phyloP scores from a whole-genome alignment of 2,113 vertebrate genomes.

The Toxotes chatareus region DNA sequence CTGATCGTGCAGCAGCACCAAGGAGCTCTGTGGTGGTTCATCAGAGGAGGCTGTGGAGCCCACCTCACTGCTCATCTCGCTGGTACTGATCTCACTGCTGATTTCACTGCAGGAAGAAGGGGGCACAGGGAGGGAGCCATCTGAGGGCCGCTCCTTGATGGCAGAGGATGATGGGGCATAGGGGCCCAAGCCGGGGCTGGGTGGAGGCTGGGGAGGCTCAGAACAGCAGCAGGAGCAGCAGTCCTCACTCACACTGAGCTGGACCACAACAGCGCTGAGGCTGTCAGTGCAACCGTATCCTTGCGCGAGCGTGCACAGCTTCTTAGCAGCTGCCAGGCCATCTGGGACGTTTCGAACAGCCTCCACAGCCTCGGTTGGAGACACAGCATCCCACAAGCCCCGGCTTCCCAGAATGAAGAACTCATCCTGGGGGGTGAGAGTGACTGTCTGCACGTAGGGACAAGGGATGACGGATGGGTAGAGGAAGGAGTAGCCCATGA shows the following conservation, averaged over 20 bases:
- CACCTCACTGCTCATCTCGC: constrained; percentile 99
- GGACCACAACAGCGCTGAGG: constrained; percentile 95
- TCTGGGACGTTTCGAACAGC: constrained; percentile 93
- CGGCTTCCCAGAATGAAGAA: constrained; percentile 98
- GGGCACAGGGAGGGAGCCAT: constrained; percentile 83
- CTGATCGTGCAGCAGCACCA: constrained; percentile 79
- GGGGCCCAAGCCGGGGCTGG: constrained; percentile 85
- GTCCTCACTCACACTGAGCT: constrained; percentile 95
- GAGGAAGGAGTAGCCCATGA: constrained; percentile 98
- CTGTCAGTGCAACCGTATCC: constrained; percentile 96
- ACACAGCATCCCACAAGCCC: constrained; percentile 94
- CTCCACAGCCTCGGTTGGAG: constrained; percentile 90
- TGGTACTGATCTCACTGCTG: constrained; percentile 98
- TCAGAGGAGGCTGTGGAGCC: constrained; percentile 97
- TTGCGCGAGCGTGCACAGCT: constrained; percentile 96
- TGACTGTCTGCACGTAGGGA: constrained; percentile 93
- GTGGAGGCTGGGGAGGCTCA: constrained; percentile 82
- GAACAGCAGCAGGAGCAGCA: constrained; percentile 95
- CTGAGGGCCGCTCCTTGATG: constrained; percentile 85
- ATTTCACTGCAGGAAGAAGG: constrained; percentile 95
- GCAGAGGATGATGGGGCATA: constrained; percentile 78
- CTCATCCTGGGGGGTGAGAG: constrained; percentile 93
- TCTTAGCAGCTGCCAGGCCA: constrained; percentile 93
- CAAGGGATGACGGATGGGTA: constrained; percentile 95
- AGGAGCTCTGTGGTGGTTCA: constrained; percentile 88